Evolutionary conservation across 2,797 vertebrate genomes (phyloP).

Genomic region (Cheirogaleus major): DNA sequence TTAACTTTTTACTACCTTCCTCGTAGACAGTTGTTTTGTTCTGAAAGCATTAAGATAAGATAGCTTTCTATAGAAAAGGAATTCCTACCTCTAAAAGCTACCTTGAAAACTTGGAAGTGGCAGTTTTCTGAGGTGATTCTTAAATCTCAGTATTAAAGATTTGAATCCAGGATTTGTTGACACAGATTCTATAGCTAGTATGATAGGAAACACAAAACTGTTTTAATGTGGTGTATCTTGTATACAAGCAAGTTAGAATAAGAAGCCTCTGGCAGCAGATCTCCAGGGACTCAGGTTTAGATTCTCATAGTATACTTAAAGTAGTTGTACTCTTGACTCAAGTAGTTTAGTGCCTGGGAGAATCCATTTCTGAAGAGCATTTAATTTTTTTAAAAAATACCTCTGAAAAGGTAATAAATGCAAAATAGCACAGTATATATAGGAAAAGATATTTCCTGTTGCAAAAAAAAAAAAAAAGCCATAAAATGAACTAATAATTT

Average conservation of each 20-base stretch:
- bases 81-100: slow-evolving; percentile 84
- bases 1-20: slow-evolving; percentile 45
- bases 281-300: slow-evolving; percentile 61
- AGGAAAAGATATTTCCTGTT: slow-evolving; percentile 85
- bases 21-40: slow-evolving; percentile 64
- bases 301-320: slow-evolving; percentile 60
- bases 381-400: slow-evolving; percentile 86
- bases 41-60: slow-evolving; percentile 81
- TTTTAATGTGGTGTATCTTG: background rate
- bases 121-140: slow-evolving; percentile 74
- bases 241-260: slow-evolving; percentile 26
- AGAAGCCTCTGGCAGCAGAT: slow-evolving; percentile 34
- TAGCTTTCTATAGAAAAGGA: slow-evolving; percentile 81
- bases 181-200: slow-evolving; percentile 13
- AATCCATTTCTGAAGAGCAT: slow-evolving; percentile 80
- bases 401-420: slow-evolving; percentile 90
- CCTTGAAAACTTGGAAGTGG: slow-evolving; percentile 71
- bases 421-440: slow-evolving; percentile 91
- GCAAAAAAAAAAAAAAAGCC: slow-evolving; percentile 95
- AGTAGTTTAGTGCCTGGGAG: slow-evolving; percentile 83
- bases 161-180: slow-evolving; percentile 41
- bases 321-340: slow-evolving; percentile 80
- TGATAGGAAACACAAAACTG: slow-evolving; percentile 48
- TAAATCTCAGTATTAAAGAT: slow-evolving; percentile 27
- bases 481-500: slow-evolving; percentile 91